Evolutionary conservation across 2,113 vertebrate genomes (phyloP).

Genomic region (Lepus timidus): DNA sequence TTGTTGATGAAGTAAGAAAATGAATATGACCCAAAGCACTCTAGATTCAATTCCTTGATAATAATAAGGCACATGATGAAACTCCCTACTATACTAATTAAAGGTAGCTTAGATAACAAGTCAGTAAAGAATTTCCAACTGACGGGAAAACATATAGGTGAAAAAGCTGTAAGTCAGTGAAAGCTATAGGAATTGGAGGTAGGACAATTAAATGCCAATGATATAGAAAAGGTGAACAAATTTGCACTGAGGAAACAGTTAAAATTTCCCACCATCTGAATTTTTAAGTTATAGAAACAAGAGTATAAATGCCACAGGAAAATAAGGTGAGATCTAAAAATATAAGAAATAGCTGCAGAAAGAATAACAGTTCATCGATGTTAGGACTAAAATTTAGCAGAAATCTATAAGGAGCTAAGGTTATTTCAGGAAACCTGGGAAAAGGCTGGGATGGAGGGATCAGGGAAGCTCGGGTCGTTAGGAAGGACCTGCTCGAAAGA

Average conservation of each 20-base stretch:
- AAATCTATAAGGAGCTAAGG: neutral
- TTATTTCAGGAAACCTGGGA: neutral
- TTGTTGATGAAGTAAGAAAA: conserved; percentile 71
- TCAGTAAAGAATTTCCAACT: neutral
- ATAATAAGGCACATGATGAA: conserved; percentile 66
- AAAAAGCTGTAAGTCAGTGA: conserved; percentile 33
- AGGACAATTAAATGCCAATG: neutral
- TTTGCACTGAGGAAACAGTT: neutral
- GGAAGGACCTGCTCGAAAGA: neutral
- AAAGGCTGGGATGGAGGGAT: neutral
- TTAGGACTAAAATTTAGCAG: neutral
- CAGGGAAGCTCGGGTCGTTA: neutral
- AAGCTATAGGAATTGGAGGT: neutral
- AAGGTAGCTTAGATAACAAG: conserved; percentile 27
- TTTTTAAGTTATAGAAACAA: conserved; percentile 20
- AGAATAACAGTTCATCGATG: neutral
- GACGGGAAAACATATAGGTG: conserved; percentile 10
- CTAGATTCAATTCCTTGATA: conserved; percentile 25
- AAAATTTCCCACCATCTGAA: neutral
- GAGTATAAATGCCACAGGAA: neutral
- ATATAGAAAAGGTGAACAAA: neutral
- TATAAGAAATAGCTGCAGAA: neutral
- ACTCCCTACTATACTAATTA: conserved; percentile 36
- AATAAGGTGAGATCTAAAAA: neutral
- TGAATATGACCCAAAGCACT: conserved; percentile 14